These are phyloP conservation scores for Caerostris darwini DNA, from an alignment of 1,140 invertebrate genomes.

Conservation along the genomic window DNA sequence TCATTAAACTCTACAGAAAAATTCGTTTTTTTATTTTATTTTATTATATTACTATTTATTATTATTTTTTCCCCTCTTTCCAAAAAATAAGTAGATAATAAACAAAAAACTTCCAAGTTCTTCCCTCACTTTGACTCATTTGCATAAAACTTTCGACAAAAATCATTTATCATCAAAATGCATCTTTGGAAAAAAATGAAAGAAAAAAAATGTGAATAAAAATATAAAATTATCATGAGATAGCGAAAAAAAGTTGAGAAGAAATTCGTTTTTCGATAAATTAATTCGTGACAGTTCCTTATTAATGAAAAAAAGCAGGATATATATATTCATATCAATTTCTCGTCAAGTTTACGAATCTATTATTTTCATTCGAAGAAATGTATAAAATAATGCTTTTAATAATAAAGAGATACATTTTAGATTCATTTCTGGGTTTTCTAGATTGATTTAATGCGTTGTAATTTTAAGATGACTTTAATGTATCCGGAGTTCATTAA, in stretches of 20 bases:
- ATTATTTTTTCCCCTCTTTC: neutral
- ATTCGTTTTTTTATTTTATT: neutral
- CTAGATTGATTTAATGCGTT: too few species aligned
- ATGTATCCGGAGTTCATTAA: neutral
- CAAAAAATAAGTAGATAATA: neutral
- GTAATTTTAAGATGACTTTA: too few species aligned
- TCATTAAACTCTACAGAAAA: slow-evolving; percentile 37
- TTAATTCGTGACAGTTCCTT: slow-evolving; percentile 38
- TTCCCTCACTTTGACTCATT: neutral
- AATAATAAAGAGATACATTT: too few species aligned
- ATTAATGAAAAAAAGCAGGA: slow-evolving; percentile 28
- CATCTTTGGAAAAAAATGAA: neutral
- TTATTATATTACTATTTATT: neutral
- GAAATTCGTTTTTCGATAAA: slow-evolving; percentile 26
- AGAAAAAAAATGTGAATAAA: neutral
- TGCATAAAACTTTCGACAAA: slow-evolving; percentile 52
- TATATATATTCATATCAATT: neutral
- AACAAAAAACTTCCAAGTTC: slow-evolving; percentile 12
- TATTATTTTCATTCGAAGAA: neutral
- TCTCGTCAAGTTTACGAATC: neutral
- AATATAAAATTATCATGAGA: too few species aligned
- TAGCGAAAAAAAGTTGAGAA: neutral
- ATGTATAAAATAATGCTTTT: neutral
- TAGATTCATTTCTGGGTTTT: too few species aligned
- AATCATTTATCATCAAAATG: slow-evolving; percentile 48